Conservation (phyloP, 2,113 vertebrate genomes). For the Pampusana beccarii region DNA sequence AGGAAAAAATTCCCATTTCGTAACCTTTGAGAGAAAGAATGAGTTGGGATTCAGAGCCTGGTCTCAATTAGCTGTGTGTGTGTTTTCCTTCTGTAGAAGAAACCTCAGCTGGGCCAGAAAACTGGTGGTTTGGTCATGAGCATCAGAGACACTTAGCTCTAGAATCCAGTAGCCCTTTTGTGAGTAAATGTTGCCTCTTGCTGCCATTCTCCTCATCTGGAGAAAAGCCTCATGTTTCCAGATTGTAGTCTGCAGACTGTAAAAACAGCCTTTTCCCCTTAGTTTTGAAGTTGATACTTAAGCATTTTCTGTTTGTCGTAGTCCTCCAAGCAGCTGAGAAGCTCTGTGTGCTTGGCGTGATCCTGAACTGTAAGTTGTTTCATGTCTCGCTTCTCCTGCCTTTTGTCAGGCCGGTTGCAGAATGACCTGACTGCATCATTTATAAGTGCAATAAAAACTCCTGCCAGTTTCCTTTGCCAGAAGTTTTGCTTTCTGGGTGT, state of each 20-base stretch:
- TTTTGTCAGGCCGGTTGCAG: neutral
- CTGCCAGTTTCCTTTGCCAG: constrained; percentile 17
- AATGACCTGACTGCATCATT: constrained; percentile 6
- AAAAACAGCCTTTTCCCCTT: neutral
- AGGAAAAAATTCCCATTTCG: neutral
- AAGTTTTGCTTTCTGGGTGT: constrained; percentile 43
- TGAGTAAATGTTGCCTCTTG: constrained; percentile 1
- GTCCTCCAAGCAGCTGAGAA: neutral
- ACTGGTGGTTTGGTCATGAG: neutral
- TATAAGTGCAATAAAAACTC: constrained; percentile 17
- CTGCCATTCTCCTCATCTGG: neutral
- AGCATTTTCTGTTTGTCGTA: neutral
- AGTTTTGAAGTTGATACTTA: neutral
- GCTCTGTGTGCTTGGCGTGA: neutral
- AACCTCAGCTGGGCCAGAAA: neutral
- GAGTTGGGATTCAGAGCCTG: neutral
- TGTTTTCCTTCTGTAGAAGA: neutral
- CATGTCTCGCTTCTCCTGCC: neutral
- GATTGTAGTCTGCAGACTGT: neutral
- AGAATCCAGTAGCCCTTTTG: neutral
- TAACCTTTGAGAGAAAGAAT: neutral
- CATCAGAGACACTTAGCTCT: neutral
- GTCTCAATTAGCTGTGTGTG: neutral
- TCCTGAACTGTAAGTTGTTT: neutral
- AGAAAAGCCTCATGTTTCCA: neutral